These are phyloP conservation scores for Hetaerina titia DNA, from an alignment of 2,888 invertebrate genomes.

Conservation along the genomic window DNA sequence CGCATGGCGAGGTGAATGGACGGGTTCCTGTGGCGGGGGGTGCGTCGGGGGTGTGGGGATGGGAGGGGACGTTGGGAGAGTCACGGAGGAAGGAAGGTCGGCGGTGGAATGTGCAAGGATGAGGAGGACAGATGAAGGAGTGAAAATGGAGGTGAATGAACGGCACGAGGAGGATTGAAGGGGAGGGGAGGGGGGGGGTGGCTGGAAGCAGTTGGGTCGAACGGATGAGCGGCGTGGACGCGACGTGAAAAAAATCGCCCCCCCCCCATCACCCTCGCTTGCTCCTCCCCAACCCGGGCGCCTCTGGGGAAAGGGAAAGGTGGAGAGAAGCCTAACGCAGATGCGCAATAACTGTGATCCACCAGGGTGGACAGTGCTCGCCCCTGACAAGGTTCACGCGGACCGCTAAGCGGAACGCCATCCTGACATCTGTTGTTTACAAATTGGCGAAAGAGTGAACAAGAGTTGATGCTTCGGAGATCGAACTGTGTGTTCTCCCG, in stretches of 20 bases:
- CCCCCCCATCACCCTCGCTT: background rate
- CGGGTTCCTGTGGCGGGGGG: background rate
- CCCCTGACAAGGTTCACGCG: background rate
- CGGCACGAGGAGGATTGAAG: background rate
- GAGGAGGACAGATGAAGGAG: slow-evolving; percentile 9
- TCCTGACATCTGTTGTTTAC: background rate
- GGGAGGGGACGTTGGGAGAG: background rate
- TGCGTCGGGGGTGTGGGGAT: background rate
- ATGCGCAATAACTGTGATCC: background rate
- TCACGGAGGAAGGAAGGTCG: background rate
- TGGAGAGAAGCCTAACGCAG: background rate
- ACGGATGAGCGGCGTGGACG: background rate
- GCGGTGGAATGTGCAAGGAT: slow-evolving; percentile 13
- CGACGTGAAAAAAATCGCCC: background rate
- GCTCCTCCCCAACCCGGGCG: too few relatives aligned
- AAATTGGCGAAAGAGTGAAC: background rate
- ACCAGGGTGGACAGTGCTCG: background rate
- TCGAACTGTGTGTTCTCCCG: too few relatives aligned
- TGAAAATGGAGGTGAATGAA: slow-evolving; percentile 25
- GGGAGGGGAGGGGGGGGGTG: background rate
- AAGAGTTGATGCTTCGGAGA: too few relatives aligned
- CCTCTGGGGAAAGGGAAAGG: background rate
- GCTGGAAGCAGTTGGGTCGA: background rate
- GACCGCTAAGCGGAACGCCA: background rate
- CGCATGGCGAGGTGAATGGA: background rate